Base-by-base conservation (phyloP, 2,888 invertebrate genomes). In the Volucella inanis region DNA sequence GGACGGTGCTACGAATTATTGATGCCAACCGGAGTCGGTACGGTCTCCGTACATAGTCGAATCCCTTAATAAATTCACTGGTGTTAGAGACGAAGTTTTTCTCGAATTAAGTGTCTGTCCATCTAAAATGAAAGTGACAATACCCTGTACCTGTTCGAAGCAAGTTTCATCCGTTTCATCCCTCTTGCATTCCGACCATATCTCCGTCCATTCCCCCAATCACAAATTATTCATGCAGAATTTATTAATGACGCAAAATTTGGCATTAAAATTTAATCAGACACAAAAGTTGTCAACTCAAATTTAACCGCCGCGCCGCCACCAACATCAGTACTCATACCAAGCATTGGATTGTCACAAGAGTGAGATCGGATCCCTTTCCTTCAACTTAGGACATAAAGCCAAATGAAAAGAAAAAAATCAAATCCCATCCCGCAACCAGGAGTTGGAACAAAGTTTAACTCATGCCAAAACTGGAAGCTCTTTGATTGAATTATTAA, bases 201-300 rank as follows among this genome's bases (percentile, higher is more conserved):
- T 31, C 67, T 78, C 70, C 43, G 22, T 47, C 50, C 61, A 52
- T 10, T 55, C 65, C 49, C 8, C 77, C 71, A 47, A 45, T 70
- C 52, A 87, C 87, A 87, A 88, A 84, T 88, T 88, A 88, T 88
- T 88, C 88, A 88, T 88, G 88, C 88, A 87, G 88, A 88, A 88
- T 88, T 88, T 88, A 88, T 88, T 88, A 88, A 88, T 88, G 87
- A 85, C 71, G 64, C 70, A 76, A 87, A 88, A 87, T 87, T 88
- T 87, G 88, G 87, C 89, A 90, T 90, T 90, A 91, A 90, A 91
- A 91, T 90, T 91, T 90, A 89, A 90, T 91, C 90, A 90, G 90
- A 89, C 89, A 89, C 89, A 89, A 88, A 89, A 88, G 88, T 88
- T 88, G 88, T 88, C 88, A 89, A 87, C 88, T 88, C 88, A 87